Evolutionary conservation across 2,797 vertebrate species (phyloP), one percentile per base, ranked within the genome.

Genomic region (Garrulus glandarius): DNA sequence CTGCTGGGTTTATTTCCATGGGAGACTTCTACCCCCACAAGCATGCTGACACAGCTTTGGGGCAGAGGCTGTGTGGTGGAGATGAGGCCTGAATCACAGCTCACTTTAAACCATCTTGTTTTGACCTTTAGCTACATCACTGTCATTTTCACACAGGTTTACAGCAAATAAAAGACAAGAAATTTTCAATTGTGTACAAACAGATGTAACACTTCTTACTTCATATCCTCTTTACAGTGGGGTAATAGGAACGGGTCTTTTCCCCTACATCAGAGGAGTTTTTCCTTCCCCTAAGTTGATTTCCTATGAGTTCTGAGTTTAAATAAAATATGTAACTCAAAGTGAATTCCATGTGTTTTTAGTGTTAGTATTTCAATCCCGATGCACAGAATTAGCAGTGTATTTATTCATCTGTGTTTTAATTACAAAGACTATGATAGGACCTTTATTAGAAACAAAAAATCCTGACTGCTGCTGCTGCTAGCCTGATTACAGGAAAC

Each of bases 401-500:
- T 18, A 15, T 74, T 67, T 67, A 88, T 49, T 69, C 7, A 78
- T 80, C 6, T 29, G 26, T 1, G n/a, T 20, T 61, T 74, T 50
- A 39, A 74, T 44, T 29, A 69, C 20, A 68, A 43, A 49, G 56
- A 50, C 57, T 60, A 65, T 14, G 27, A 64, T 8, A 76, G 36
- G 15, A 71, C 11, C 15, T 87, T 56, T 59, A 72, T 36, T 41
- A 12, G 27, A 90, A 92, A 15, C 65, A 63, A 43, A 43, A 84
- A 49, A 6, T 44, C 43, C 74, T 74, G 41, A 47, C 26, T 47
- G 32, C 32, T 79, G 29, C 50, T 60, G 61, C 61, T 47, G 32
- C 32, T 79, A 63, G 32, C 74, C 23, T 74, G 67, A 82, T 89
- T 90, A 90, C 74, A 78, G 86, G 75, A 93, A 96, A 86, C 72